These are phyloP conservation scores for Galleria mellonella DNA, from an alignment of 1,140 invertebrate genomes.

Conservation along the genomic window DNA sequence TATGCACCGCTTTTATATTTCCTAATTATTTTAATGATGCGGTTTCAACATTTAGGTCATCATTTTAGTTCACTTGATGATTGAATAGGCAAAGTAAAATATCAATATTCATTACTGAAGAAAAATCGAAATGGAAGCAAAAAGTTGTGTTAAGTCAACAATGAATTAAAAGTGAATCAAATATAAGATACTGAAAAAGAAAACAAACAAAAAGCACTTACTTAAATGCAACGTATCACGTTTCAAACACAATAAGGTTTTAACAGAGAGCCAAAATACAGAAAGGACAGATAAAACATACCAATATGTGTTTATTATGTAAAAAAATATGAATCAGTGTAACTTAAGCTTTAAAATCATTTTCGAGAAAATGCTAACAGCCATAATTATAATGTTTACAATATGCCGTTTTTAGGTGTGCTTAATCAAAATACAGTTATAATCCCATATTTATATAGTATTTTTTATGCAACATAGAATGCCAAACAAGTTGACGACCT, in stretches of 20 bases:
- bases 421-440: background rate
- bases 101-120: too few relatives aligned
- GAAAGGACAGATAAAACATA: background rate
- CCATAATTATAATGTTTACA: background rate
- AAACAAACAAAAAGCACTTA: background rate
- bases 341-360: conserved; percentile 6
- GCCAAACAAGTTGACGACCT: too few relatives aligned
- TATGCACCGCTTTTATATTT: too few relatives aligned
- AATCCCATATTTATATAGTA: too few relatives aligned
- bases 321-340: conserved; percentile 8
- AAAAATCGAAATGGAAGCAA: too few relatives aligned
- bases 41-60: too few relatives aligned
- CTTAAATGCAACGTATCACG: background rate
- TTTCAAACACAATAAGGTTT: conserved; percentile 2
- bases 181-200: background rate
- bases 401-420: background rate
- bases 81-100: too few relatives aligned
- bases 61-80: too few relatives aligned
- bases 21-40: too few relatives aligned
- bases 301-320: background rate
- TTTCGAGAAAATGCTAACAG: conserved; percentile 9
- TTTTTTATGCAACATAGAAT: too few relatives aligned
- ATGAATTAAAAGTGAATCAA: too few relatives aligned
- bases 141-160: too few relatives aligned
- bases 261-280: background rate